A percentile compares a stretch with the other conserved stretches of the same genome.
phyloP scores from a whole-genome alignment of 2,888 invertebrate species.

The Thecocarcelia acutangulata region DNA sequence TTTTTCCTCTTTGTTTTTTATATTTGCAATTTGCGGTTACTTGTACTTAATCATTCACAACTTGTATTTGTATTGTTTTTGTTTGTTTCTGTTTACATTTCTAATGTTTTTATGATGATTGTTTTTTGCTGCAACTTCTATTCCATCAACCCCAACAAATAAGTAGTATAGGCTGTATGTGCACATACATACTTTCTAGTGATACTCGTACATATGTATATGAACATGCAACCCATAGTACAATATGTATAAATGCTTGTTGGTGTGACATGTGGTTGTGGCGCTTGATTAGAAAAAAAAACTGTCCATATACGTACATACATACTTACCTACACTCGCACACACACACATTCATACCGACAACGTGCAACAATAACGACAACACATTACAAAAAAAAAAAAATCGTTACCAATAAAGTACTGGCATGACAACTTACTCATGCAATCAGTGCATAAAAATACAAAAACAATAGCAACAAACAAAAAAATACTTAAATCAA shows the following conservation, averaged over 20 bases:
- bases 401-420: slow-evolving; percentile 56
- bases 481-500: slow-evolving; percentile 40
- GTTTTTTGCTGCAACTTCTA: slow-evolving; percentile 47
- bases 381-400: slow-evolving; percentile 7
- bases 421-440: slow-evolving; percentile 64
- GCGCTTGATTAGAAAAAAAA: slow-evolving; percentile 61
- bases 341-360: too few species aligned
- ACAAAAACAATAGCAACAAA: not conserved
- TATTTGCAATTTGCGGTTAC: slow-evolving; percentile 63
- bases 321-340: too few species aligned
- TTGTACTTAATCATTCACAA: slow-evolving; percentile 67
- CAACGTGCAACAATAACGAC: slow-evolving; percentile 19
- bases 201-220: not conserved
- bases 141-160: slow-evolving; percentile 54
- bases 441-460: slow-evolving; percentile 61
- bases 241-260: not conserved
- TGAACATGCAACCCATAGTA: not conserved
- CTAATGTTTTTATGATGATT: slow-evolving; percentile 50
- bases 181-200: not conserved
- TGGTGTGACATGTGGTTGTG: slow-evolving; percentile 54
- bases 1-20: slow-evolving; percentile 30
- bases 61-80: slow-evolving; percentile 58
- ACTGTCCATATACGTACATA: slow-evolving; percentile 24
- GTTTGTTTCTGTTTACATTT: slow-evolving; percentile 30
- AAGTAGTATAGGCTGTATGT: slow-evolving; percentile 4